Conservation (phyloP, 2,113 vertebrate genomes). For the Nymphicus hollandicus region DNA sequence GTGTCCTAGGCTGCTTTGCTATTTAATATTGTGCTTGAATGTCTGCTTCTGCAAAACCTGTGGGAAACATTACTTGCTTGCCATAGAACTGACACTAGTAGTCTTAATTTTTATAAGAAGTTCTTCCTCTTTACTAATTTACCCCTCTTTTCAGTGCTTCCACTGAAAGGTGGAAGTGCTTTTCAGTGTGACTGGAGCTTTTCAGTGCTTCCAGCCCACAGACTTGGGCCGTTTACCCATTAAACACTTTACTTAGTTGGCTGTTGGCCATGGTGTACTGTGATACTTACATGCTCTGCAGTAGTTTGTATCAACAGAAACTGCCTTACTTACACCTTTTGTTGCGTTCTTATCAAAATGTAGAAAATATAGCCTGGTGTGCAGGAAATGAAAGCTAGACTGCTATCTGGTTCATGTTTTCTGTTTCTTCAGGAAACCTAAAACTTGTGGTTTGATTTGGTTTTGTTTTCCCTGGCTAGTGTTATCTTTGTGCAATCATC, state of each 20-base stretch:
- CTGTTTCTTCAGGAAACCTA: neutral
- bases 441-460: neutral
- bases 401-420: neutral
- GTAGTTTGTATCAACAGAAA: neutral
- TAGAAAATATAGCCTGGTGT: neutral
- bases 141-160: constrained; percentile 63
- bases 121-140: neutral
- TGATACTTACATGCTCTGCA: neutral
- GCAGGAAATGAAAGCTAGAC: neutral
- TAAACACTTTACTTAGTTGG: constrained; percentile 64
- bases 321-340: neutral
- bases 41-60: neutral
- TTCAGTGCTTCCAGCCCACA: constrained; percentile 25
- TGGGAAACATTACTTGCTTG: neutral
- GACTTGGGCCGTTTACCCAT: constrained; percentile 71
- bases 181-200: neutral
- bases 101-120: neutral
- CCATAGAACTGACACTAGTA: neutral
- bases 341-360: neutral
- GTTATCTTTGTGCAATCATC: neutral
- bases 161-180: neutral
- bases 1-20: neutral
- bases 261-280: constrained; percentile 62
- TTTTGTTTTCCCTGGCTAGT: neutral
- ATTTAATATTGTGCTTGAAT: neutral